Percentiles rank a stretch among this genome's conserved stretches.
Conservation (phyloP, 2,113 vertebrate species). For the Alces alces region DNA sequence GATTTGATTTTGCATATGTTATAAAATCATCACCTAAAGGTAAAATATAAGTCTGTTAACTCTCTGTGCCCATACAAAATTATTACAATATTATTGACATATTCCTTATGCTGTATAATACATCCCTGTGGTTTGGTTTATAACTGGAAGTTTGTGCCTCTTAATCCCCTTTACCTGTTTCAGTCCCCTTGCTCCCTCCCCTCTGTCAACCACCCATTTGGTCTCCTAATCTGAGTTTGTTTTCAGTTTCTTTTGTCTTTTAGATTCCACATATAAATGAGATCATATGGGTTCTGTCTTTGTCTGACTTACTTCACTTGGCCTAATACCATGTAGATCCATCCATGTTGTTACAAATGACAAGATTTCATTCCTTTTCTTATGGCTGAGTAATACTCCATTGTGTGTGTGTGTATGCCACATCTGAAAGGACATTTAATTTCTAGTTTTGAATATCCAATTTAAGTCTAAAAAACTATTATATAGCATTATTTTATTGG, state of each 20-base stretch:
- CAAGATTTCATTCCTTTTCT: background rate
- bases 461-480: background rate
- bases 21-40: background rate
- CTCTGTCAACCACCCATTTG: background rate
- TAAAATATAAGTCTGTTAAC: background rate
- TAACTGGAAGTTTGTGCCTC: background rate
- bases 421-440: background rate
- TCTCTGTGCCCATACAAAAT: background rate
- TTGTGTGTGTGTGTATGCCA: background rate
- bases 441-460: slow-evolving; percentile 11
- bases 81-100: background rate
- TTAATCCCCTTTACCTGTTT: background rate
- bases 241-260: background rate
- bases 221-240: background rate
- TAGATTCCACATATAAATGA: background rate
- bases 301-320: background rate
- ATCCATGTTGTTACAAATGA: background rate
- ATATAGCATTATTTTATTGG: background rate
- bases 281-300: background rate
- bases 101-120: background rate
- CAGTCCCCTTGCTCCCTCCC: background rate
- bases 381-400: background rate
- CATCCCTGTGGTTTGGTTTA: background rate
- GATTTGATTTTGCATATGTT: background rate
- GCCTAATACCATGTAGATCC: background rate